Percentiles rank a stretch among this genome's conserved stretches.
Conservation (phyloP, 2,888 invertebrate genomes). For the Acronicta psi region DNA sequence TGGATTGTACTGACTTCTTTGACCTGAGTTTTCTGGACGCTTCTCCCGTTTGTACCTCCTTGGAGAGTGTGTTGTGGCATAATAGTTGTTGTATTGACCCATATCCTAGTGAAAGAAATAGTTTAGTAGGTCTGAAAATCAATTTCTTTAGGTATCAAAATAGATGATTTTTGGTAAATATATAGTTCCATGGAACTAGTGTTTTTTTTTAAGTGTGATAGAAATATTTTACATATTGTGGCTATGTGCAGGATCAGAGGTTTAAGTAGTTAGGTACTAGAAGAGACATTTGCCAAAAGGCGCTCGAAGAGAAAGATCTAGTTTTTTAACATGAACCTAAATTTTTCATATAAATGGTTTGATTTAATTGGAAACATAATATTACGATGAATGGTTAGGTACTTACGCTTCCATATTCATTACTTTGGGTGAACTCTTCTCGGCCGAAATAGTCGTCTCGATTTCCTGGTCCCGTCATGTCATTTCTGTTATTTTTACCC, state of each 20-base stretch:
- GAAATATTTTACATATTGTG: no score
- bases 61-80: constrained; percentile 64
- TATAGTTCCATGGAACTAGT: no score
- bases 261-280: no score
- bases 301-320: no score
- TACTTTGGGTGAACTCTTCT: constrained; percentile 67
- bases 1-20: constrained; percentile 83
- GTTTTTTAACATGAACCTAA: no score
- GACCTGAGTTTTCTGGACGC: constrained; percentile 76
- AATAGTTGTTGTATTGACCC: constrained; percentile 63
- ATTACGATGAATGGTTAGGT: constrained; percentile 2
- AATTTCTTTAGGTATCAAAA: no score
- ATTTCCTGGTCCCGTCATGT: constrained; percentile 39
- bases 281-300: no score
- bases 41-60: constrained; percentile 76
- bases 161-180: no score
- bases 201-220: no score
- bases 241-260: no score
- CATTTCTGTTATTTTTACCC: constrained; percentile 35
- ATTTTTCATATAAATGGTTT: no score
- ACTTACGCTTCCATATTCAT: constrained; percentile 75
- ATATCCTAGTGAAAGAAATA: constrained; percentile 55
- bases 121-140: background rate
- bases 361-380: background rate
- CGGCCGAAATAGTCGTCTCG: constrained; percentile 59